Evolutionary conservation across 2,113 vertebrate genomes (phyloP), one percentile per base, ranked within the genome.

Genomic region (Acanthisitta chloris): DNA sequence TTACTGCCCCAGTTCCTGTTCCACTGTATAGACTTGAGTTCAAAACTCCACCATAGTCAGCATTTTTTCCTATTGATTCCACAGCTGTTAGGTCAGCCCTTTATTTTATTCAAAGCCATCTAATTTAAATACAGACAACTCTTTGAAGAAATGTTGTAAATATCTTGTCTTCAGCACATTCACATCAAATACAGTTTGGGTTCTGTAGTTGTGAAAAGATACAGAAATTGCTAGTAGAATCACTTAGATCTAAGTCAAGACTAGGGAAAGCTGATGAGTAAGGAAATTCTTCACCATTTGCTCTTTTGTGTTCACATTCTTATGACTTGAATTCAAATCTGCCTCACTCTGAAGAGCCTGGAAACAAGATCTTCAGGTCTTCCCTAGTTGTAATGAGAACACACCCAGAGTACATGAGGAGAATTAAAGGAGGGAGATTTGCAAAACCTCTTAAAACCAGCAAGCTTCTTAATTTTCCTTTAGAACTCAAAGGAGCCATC

Each of bases 351-450:
- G 79, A 87, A 69, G 89, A 94, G 58, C 67, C 76, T 94, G 74
- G 85, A 97, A 97, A 96, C 86, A 83, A 93, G 95, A 96, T 96
- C 92, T 92, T 83, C 96, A 90, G 77, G 94, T 92, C 95, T 93
- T 94, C 92, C 88, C 66, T 95, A 87, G 83, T 2, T 94, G 76
- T 90, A 94, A 88, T 88, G 82, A 86, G 89, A 93, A 95, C 92
- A 93, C 94, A 92, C 94, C 92, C 86, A 84, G 85, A 89, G 46
- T 71, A 76, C 73, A 93, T 70, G 94, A 79, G 72, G 72, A 91
- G 85, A 93, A 86, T 91, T 82, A 92, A 94, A 96, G 85, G 69
- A 86, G 84, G 62, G 71, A 92, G 91, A 91, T 94, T 91, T 96
- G 91, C 73, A 94, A 94, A 94, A 81, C 77, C 64, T 92, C 82